These are phyloP conservation scores for Melanostigma gelatinosum DNA, from an alignment of 2,113 vertebrate species.

Conservation along the genomic window DNA sequence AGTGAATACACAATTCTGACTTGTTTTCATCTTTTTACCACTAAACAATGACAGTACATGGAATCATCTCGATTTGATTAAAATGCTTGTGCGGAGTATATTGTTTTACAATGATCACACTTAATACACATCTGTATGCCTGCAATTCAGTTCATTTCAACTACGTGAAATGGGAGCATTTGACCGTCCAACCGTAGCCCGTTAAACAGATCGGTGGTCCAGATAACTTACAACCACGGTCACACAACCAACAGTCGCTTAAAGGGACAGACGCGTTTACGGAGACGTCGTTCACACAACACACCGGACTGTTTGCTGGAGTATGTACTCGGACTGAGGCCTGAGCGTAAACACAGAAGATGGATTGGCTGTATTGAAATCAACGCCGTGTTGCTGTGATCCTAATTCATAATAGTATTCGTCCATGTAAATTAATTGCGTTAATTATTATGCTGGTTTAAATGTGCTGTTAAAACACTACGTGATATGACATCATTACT, in stretches of 20 bases:
- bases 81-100: slow-evolving; percentile 13
- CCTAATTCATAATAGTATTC: neutral
- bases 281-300: neutral
- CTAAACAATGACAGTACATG: slow-evolving; percentile 41
- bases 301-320: slow-evolving; percentile 12
- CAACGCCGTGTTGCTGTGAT: neutral
- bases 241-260: slow-evolving; percentile 7
- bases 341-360: slow-evolving; percentile 30
- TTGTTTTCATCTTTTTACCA: slow-evolving; percentile 12
- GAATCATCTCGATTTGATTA: slow-evolving; percentile 6
- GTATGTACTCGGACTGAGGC: neutral
- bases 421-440: neutral
- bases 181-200: neutral
- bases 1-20: slow-evolving; percentile 3
- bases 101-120: neutral
- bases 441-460: slow-evolving; percentile 26
- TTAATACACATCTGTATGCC: neutral
- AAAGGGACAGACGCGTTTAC: slow-evolving; percentile 7
- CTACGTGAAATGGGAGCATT: neutral
- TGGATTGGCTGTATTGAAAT: slow-evolving; percentile 11
- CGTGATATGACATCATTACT: slow-evolving; percentile 20
- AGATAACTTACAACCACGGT: neutral
- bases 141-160: neutral
- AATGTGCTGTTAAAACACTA: slow-evolving; percentile 19
- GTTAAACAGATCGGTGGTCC: neutral